Base-by-base conservation (phyloP, 2,113 vertebrate species). In the Arvicanthis niloticus region DNA sequence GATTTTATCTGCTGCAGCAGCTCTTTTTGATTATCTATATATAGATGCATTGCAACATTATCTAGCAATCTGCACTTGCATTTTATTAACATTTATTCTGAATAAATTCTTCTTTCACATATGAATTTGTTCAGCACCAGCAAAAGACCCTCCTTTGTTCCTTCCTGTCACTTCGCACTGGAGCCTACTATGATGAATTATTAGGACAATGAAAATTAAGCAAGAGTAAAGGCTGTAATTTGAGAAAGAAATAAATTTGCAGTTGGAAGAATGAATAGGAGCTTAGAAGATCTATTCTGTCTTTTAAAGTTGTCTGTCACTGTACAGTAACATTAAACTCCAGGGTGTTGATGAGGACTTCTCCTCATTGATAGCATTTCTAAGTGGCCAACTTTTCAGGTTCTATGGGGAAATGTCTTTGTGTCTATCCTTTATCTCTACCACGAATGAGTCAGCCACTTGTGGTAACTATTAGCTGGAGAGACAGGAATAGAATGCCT, bases 121-220 rank as follows among this genome's bases (percentile, higher is more conserved):
- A 84, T 73, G 68, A 95, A 67, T 84, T 72, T 80, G n/a, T 80
- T 95, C 80, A 92, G 68, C 0, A 9, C 48, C 3, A 86, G 87
- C 62, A 95, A 93, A 96, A 76, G 1, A 89, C 94, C 88, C 82
- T 97, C 96, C 92, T 45, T 70, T 77, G 60, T 78, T 91, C 78
- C 60, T 12, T 15, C 51, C 21, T 81, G 73, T 96, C 91, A 88
- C 4, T 90, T 34, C 60, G 76, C 92, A 31, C 94, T 94, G 90
- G 95, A 56, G 86, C 78, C 91, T 90, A 82, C 97, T 97, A 34
- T 0, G 7, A 97, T 97, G 95, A 96, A 97, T 98, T 97, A 95
- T 97, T 94, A 96, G 97, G 96, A 97, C 98, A 98, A 96, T 97
- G 95, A 95, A 97, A 98, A 98, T 98, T 98, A 98, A 96, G 92